Evolutionary conservation across 2,113 vertebrate species (phyloP), one percentile per base, ranked within the genome.

Genomic region (Sprattus sprattus): DNA sequence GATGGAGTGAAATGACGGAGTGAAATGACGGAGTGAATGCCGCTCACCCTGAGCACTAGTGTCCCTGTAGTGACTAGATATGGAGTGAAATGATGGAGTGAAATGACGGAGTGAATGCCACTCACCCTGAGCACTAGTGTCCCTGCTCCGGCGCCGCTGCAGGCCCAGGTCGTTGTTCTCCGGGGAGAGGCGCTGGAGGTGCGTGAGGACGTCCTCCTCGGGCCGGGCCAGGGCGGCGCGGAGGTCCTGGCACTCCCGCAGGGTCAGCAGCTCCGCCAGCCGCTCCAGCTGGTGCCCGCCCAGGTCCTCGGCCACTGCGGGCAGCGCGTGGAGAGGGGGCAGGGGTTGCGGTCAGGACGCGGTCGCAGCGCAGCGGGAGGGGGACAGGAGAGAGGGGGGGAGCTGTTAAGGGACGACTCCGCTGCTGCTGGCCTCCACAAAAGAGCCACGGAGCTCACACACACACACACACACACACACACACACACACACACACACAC

Each of bases 221-320:
- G 90, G 86, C n/a, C 89, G 87, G 32, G 94, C 93, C 8, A 95
- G 90, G 80, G 85, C 85, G 2, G 46, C 6, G 60, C 94, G 88
- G 45, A 96, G 92, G 52, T 94, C 90, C 85, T 94, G 80, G 11
- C 95, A 96, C 88, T 95, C 93, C 0, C 9, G 81, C 5, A 82
- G 52, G 0, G 94, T 94, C 89, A 95, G 90, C 88, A 95, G 5
- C 83, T 93, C 91, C 89, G 92, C 94, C 81, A 96, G 83, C 18
- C 92, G 92, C 83, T 92, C 88, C 87, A 94, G 64, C 88, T 96
- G 94, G 86, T 94, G 89, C 25, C 50, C 85, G 0, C 89, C 86
- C 0, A 95, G 80, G 89, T 95, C 92, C 13, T 92, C 92, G 4
- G 89, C 88, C 87, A 95, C 94, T 94, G 71, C 49, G 4, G 52